A percentile compares a stretch with the other conserved stretches of the same genome.
Conservation (phyloP, 1,140 invertebrate species). For the Drosophila nasuta region DNA sequence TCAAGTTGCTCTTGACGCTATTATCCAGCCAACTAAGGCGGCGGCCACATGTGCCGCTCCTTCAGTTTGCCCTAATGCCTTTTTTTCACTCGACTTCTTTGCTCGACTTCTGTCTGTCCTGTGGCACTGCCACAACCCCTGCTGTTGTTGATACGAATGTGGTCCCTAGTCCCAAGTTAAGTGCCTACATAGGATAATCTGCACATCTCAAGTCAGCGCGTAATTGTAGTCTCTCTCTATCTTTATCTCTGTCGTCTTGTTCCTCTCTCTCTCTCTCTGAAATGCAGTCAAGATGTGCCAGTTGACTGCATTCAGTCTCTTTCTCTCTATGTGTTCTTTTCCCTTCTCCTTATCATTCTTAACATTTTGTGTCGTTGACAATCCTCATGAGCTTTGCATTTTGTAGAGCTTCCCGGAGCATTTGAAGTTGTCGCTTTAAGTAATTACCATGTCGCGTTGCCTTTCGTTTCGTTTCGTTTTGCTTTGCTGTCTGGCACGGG, state of each 20-base stretch:
- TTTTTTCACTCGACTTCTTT: conserved; percentile 42
- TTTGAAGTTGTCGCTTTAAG: conserved; percentile 62
- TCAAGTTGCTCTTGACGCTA: conserved; percentile 49
- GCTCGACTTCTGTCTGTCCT: conserved; percentile 21
- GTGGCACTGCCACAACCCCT: neutral
- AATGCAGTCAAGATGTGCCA: conserved; percentile 76
- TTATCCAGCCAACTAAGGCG: conserved; percentile 46
- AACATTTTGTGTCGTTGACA: conserved; percentile 46
- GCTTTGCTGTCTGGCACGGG: conserved; percentile 17
- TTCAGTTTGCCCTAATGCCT: conserved; percentile 38
- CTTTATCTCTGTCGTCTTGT: neutral
- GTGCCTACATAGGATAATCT: conserved; percentile 81
- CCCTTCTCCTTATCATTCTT: conserved; percentile 10
- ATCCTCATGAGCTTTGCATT: conserved; percentile 60
- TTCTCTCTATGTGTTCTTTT: neutral
- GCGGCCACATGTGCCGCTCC: conserved; percentile 31
- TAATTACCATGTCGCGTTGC: conserved; percentile 66
- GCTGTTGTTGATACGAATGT: conserved; percentile 14
- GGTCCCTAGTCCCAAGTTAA: conserved; percentile 57
- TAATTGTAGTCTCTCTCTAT: conserved; percentile 59
- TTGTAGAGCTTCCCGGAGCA: conserved; percentile 44
- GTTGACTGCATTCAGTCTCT: conserved; percentile 54
- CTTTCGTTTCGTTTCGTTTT: neutral
- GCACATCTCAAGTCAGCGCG: conserved; percentile 70
- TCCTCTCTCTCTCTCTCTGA: conserved; percentile 5